These are phyloP conservation scores for Chrysolina americana DNA, from an alignment of 2,888 invertebrate genomes.

Conservation along the genomic window DNA sequence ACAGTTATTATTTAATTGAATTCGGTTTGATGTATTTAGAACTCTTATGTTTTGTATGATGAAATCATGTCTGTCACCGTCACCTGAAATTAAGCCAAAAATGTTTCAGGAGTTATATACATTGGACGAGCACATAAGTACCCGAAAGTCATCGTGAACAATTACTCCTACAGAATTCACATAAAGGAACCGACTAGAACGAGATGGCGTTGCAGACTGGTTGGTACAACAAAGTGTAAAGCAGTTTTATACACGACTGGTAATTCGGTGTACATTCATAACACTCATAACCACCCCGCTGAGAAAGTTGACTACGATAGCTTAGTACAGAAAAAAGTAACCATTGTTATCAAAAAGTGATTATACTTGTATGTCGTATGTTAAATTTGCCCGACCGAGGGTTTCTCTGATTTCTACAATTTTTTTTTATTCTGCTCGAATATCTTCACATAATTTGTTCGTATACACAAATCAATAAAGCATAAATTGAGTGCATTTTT, in stretches of 20 bases:
- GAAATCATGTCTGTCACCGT: neutral
- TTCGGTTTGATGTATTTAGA: too few relatives aligned
- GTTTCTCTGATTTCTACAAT: too few relatives aligned
- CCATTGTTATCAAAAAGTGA: slow-evolving; percentile 30
- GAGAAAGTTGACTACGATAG: slow-evolving; percentile 31
- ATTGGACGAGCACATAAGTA: slow-evolving; percentile 53
- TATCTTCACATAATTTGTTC: neutral
- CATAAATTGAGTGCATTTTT: too few relatives aligned
- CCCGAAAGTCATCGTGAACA: slow-evolving; percentile 55
- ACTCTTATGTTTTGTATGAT: too few relatives aligned
- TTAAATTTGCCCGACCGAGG: too few relatives aligned
- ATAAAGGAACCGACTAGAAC: slow-evolving; percentile 49
- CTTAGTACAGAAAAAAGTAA: slow-evolving; percentile 38
- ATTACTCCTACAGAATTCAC: slow-evolving; percentile 54
- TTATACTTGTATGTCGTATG: neutral
- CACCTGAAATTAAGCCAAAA: slow-evolving; percentile 31
- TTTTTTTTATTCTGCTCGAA: neutral
- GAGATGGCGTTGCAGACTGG: slow-evolving; percentile 55
- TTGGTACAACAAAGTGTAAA: slow-evolving; percentile 53
- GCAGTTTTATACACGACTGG: slow-evolving; percentile 51
- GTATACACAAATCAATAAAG: too few relatives aligned
- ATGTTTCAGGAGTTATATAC: slow-evolving; percentile 46
- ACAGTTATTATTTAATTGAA: too few relatives aligned
- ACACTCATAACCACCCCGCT: slow-evolving; percentile 53
- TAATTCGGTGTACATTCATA: slow-evolving; percentile 49